phyloP scores from a whole-genome alignment of 2,888 invertebrate genomes.

The Onthophagus sagittarius region DNA sequence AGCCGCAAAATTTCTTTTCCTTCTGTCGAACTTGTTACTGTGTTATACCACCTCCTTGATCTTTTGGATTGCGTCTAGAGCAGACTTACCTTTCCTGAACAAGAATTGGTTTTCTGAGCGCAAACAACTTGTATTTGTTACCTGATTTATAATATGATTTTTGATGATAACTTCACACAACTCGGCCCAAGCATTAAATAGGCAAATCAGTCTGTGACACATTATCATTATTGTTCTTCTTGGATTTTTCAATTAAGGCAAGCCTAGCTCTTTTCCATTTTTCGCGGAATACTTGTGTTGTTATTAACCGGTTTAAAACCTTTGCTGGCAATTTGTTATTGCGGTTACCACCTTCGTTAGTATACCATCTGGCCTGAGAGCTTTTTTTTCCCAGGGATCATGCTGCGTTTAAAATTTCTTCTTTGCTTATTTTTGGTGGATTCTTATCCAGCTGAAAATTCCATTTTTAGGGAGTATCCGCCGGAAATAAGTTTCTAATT shows the following conservation, averaged over 20 bases:
- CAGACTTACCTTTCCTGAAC: background rate
- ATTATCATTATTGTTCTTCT: background rate
- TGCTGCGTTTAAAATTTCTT: too few relatives aligned
- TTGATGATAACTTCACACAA: background rate
- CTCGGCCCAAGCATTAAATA: background rate
- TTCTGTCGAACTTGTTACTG: background rate
- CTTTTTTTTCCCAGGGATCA: conserved; percentile 11
- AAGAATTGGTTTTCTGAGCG: background rate
- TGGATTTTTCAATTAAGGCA: too few relatives aligned
- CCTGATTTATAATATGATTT: too few relatives aligned
- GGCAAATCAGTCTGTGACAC: background rate
- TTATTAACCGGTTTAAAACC: too few relatives aligned
- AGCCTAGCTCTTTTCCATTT: too few relatives aligned
- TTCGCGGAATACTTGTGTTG: too few relatives aligned
- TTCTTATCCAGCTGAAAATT: too few relatives aligned
- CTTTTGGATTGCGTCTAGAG: background rate
- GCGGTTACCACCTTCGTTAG: background rate
- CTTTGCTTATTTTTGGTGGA: too few relatives aligned
- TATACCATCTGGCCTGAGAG: conserved; percentile 9
- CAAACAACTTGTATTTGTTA: too few relatives aligned
- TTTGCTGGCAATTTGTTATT: background rate
- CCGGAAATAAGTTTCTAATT: background rate
- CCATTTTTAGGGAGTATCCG: too few relatives aligned
- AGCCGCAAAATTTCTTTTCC: background rate
- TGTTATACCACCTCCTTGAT: background rate